These are phyloP conservation scores for Atherinomorus stipes DNA, from an alignment of 2,113 vertebrate species.

Conservation along the genomic window DNA sequence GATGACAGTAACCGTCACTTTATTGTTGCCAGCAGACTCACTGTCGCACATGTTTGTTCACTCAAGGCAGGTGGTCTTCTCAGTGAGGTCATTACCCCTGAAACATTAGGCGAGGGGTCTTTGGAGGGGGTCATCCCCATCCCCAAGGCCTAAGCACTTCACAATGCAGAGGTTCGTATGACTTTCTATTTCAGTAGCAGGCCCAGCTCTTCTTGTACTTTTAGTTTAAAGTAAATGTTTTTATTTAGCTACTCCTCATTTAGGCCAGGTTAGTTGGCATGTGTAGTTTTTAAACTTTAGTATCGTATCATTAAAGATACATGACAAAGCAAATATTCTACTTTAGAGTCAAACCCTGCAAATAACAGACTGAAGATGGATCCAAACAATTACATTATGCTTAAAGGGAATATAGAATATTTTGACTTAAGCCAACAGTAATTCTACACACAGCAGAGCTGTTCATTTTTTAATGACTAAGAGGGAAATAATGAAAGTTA, in stretches of 20 bases:
- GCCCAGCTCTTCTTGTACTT: slow-evolving; percentile 6
- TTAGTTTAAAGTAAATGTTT: background rate
- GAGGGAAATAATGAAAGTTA: too few relatives aligned
- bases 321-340: background rate
- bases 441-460: background rate
- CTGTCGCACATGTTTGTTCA: slow-evolving; percentile 61
- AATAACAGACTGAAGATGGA: background rate
- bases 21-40: slow-evolving; percentile 68
- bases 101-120: slow-evolving; percentile 56
- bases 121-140: slow-evolving; percentile 40
- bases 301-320: background rate
- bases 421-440: background rate
- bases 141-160: slow-evolving; percentile 25
- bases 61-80: slow-evolving; percentile 72
- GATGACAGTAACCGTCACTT: slow-evolving; percentile 69
- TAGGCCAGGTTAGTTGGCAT: background rate
- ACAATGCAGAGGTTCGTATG: slow-evolving; percentile 34
- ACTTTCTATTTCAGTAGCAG: slow-evolving; percentile 40
- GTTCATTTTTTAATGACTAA: too few relatives aligned
- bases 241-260: background rate
- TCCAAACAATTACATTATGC: background rate
- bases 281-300: background rate
- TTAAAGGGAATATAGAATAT: background rate
- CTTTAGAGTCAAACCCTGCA: background rate
- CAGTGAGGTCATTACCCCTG: slow-evolving; percentile 70